Conservation (phyloP, 2,888 invertebrate genomes). For the Siphonodentalium dalli region DNA sequence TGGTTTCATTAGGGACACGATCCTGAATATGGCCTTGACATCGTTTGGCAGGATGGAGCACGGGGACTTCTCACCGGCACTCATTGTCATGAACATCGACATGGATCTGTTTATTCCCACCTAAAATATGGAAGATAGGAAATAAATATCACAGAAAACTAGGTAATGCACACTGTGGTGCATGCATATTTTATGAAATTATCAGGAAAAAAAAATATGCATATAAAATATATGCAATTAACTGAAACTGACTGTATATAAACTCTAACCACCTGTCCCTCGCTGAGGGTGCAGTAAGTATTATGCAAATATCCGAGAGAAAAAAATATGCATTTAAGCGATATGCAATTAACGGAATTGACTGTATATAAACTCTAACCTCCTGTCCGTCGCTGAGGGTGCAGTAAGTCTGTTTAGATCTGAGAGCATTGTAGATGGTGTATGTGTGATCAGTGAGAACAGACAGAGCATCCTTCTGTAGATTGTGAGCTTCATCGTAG, state of each 20-base stretch:
- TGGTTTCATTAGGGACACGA: slow-evolving; percentile 57
- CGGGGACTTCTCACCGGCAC: slow-evolving; percentile 35
- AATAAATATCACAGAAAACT: too few species aligned
- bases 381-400: slow-evolving; percentile 58
- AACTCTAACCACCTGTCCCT: slow-evolving; percentile 58
- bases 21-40: slow-evolving; percentile 55
- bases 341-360: too few species aligned
- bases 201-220: too few species aligned
- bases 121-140: slow-evolving; percentile 32
- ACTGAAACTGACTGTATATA: too few species aligned
- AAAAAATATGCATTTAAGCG: too few species aligned
- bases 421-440: slow-evolving; percentile 52
- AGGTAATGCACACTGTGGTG: too few species aligned
- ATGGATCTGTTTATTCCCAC: slow-evolving; percentile 45
- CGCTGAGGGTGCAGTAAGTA: background rate
- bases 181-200: background rate
- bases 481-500: slow-evolving; percentile 60
- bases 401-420: slow-evolving; percentile 42
- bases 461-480: slow-evolving; percentile 49
- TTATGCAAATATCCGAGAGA: background rate
- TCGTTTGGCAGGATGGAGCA: slow-evolving; percentile 45
- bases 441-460: slow-evolving; percentile 57
- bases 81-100: slow-evolving; percentile 55
- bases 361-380: too few species aligned
- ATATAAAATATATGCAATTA: too few species aligned